These are phyloP conservation scores for Agrypnus murinus DNA, from an alignment of 2,888 invertebrate genomes.

Conservation along the genomic window DNA sequence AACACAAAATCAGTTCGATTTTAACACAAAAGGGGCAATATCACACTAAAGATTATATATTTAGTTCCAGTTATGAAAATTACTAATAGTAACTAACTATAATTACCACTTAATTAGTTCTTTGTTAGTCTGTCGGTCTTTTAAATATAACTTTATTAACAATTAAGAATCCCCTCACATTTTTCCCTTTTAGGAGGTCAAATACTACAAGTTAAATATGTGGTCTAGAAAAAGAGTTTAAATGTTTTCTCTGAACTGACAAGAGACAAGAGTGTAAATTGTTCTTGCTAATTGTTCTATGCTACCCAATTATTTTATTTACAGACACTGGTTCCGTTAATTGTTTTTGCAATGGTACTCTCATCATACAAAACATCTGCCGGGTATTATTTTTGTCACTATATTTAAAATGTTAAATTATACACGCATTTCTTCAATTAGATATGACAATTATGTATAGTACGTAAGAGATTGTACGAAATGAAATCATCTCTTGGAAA, in stretches of 20 bases:
- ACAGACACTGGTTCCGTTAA: slow-evolving; percentile 5
- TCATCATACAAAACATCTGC: no score
- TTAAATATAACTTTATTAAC: not conserved
- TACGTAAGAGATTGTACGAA: no score
- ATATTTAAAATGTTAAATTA: no score
- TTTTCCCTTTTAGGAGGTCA: slow-evolving; percentile 2
- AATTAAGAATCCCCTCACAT: not conserved
- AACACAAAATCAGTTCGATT: no score
- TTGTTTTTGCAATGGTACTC: slow-evolving; percentile 1
- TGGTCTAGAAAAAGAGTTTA: not conserved
- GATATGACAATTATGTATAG: no score
- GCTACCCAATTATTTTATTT: slow-evolving; percentile 11
- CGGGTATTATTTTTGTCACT: no score
- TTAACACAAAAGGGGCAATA: not conserved
- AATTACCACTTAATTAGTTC: slow-evolving; percentile 2
- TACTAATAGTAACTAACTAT: slow-evolving; percentile 1
- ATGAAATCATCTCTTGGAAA: no score
- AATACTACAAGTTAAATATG: not conserved
- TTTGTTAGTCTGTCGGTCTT: slow-evolving; percentile 3
- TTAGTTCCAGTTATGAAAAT: not conserved
- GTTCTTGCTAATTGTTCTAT: not conserved
- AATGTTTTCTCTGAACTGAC: not conserved
- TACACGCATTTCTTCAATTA: no score
- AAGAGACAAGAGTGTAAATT: slow-evolving; percentile 9
- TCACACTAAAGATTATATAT: not conserved